Percentiles rank a stretch among this genome's conserved stretches.
phyloP scores from a whole-genome alignment of 2,888 invertebrate species.

The Harpalus rubripes region DNA sequence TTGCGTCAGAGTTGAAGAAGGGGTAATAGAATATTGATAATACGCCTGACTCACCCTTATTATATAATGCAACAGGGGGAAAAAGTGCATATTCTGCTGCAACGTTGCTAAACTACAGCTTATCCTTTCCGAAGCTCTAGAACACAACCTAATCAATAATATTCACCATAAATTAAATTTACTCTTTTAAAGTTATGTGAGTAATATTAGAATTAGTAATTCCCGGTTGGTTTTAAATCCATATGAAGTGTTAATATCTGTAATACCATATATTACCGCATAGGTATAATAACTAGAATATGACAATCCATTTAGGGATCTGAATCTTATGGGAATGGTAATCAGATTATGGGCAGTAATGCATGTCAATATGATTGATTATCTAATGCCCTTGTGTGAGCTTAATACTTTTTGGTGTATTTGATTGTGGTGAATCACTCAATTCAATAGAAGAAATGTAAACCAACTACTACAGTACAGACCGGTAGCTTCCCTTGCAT shows the following conservation, averaged over 20 bases:
- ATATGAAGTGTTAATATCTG: neutral
- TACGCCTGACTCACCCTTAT: neutral
- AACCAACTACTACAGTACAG: neutral
- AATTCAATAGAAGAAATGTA: neutral
- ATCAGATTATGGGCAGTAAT: neutral
- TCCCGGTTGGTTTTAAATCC: neutral
- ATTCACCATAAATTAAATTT: neutral
- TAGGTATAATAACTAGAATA: neutral
- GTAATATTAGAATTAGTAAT: slow-evolving; percentile 4
- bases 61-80: neutral
- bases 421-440: neutral
- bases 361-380: slow-evolving; percentile 3
- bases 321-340: neutral
- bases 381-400: neutral
- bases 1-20: neutral
- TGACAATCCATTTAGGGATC: neutral
- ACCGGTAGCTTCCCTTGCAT: too few relatives aligned
- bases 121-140: neutral
- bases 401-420: neutral
- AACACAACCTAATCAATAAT: neutral
- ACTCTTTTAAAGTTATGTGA: neutral
- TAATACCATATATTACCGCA: neutral
- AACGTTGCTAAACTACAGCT: neutral
- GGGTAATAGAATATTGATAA: slow-evolving; percentile 3
- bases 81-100: neutral